Conservation (phyloP, 2,113 vertebrate species). For the Stictonetta naevosa region DNA sequence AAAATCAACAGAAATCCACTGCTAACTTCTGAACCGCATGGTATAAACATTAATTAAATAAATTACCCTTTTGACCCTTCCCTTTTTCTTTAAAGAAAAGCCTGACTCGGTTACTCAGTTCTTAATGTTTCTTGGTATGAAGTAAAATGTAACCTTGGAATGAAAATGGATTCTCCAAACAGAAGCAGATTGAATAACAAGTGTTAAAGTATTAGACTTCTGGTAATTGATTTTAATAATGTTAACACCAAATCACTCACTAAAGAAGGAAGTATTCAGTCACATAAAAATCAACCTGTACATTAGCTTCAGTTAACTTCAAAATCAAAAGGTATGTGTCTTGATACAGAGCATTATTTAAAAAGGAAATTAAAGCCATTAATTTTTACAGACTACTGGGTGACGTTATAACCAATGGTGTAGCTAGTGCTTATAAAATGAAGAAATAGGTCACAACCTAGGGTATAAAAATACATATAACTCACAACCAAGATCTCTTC, state of each 20-base stretch:
- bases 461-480: not conserved
- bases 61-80: slow-evolving; percentile 72
- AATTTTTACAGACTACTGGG: not conserved
- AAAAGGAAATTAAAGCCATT: not conserved
- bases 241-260: not conserved
- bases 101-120: not conserved
- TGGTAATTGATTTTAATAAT: not conserved
- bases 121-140: not conserved
- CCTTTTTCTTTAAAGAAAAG: slow-evolving; percentile 3
- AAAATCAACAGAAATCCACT: slow-evolving; percentile 59
- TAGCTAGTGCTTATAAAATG: not conserved
- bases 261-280: not conserved
- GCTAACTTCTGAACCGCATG: slow-evolving; percentile 72
- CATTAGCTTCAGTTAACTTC: not conserved
- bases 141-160: not conserved
- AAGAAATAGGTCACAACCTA: not conserved
- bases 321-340: not conserved
- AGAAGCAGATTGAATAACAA: not conserved
- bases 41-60: slow-evolving; percentile 79
- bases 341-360: not conserved
- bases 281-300: not conserved
- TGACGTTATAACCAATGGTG: not conserved
- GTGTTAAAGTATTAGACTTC: not conserved
- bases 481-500: accelerated
- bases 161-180: not conserved